These are phyloP conservation scores for Anhinga anhinga DNA, from an alignment of 2,113 vertebrate species.

Conservation along the genomic window DNA sequence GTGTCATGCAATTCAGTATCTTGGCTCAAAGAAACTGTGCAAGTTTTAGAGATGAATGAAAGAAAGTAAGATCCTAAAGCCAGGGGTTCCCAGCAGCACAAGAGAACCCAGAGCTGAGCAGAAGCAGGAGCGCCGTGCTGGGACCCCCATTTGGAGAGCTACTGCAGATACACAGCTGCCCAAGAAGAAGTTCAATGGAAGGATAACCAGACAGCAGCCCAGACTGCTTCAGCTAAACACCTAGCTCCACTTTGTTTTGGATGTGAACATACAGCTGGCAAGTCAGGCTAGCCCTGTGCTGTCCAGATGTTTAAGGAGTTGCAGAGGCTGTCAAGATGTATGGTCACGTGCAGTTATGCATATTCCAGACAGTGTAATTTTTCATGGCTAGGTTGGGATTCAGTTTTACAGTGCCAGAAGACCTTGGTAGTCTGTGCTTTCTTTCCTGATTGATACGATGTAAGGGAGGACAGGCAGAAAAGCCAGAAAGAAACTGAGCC, in stretches of 20 bases:
- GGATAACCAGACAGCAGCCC: background rate
- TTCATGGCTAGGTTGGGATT: background rate
- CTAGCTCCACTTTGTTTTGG: accelerated
- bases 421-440: background rate
- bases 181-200: background rate
- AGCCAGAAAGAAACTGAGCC: background rate
- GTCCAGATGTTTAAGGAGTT: background rate
- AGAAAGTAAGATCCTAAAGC: background rate
- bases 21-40: background rate
- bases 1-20: background rate
- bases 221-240: background rate
- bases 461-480: background rate
- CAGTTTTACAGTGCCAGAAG: background rate
- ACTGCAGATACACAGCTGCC: background rate
- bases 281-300: background rate
- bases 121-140: accelerated
- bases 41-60: background rate
- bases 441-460: accelerated
- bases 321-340: background rate
- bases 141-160: background rate
- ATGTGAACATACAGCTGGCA: background rate
- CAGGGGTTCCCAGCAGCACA: background rate
- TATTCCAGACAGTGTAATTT: background rate
- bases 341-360: background rate
- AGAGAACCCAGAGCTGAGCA: background rate